A percentile compares a stretch with the other conserved stretches of the same genome.
Evolutionary conservation across 2,113 vertebrate genomes (phyloP).

Genomic region (Anolis sagrei): DNA sequence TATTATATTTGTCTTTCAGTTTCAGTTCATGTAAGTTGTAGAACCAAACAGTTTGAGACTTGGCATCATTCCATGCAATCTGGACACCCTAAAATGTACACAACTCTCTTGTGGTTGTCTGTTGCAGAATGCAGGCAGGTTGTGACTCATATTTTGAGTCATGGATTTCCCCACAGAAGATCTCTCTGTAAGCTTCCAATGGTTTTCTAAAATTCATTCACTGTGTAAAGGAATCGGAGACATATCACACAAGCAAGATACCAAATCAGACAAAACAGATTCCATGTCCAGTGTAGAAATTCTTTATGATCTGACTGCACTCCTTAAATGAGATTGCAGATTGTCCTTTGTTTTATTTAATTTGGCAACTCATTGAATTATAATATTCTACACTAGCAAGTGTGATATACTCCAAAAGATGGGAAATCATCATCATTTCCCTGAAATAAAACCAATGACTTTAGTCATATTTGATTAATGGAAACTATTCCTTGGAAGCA

Average conservation of each 20-base stretch:
- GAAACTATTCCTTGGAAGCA: not conserved
- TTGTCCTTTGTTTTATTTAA: conserved; percentile 29
- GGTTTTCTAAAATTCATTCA: not conserved
- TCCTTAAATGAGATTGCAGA: conserved; percentile 28
- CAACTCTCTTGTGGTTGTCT: not conserved
- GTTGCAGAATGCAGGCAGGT: not conserved
- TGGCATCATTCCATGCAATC: not conserved
- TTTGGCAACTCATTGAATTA: conserved; percentile 34
- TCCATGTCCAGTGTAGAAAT: not conserved
- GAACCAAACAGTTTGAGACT: not conserved
- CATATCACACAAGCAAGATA: not conserved
- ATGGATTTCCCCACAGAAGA: not conserved
- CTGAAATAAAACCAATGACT: conserved; percentile 13
- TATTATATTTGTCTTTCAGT: not conserved
- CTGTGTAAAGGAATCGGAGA: too few species aligned
- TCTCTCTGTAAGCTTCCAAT: not conserved
- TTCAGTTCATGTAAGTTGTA: too few species aligned
- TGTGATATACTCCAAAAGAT: conserved; percentile 29
- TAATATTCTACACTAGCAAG: conserved; percentile 11
- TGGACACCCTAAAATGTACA: too few species aligned
- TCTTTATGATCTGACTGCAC: not conserved
- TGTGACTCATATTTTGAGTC: not conserved
- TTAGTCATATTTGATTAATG: not conserved
- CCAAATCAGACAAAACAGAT: not conserved
- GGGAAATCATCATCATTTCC: conserved; percentile 12